Evolutionary conservation across 2,113 vertebrate genomes (phyloP).

Genomic region (Diadophis punctatus): DNA sequence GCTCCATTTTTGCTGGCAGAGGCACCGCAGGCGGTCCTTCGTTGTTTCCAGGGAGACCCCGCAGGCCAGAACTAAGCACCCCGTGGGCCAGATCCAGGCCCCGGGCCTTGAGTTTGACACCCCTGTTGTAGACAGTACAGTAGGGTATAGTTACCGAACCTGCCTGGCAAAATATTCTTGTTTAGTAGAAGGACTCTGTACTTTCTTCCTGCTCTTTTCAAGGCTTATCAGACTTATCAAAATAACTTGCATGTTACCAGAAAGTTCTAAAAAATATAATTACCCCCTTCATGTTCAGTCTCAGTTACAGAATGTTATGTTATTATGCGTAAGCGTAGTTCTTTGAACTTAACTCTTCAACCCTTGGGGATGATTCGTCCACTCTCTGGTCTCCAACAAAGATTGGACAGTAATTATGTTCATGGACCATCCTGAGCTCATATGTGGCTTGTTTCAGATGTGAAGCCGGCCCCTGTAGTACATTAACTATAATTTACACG

Average conservation of each 20-base stretch:
- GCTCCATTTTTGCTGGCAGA: no score
- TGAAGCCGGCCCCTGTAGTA: not conserved
- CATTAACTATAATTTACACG: not conserved
- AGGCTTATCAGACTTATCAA: not conserved
- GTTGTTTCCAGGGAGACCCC: no score
- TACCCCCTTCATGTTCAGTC: not conserved
- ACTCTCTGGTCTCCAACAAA: not conserved
- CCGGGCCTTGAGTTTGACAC: no score
- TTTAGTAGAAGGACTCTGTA: not conserved
- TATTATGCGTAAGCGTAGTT: not conserved
- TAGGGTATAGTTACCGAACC: not conserved
- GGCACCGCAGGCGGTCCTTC: no score
- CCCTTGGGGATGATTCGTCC: not conserved
- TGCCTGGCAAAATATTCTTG: not conserved
- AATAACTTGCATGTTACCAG: not conserved
- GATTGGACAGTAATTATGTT: not conserved
- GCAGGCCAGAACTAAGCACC: no score
- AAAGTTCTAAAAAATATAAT: not conserved
- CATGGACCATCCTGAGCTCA: not conserved
- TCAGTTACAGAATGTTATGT: not conserved
- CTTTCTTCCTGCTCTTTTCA: not conserved
- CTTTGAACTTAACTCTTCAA: not conserved
- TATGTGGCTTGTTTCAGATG: not conserved
- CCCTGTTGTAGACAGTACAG: not conserved
- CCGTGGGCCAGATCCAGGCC: fast-evolving